Conservation (phyloP, 2,797 vertebrate genomes). For the Dallia pectoralis region DNA sequence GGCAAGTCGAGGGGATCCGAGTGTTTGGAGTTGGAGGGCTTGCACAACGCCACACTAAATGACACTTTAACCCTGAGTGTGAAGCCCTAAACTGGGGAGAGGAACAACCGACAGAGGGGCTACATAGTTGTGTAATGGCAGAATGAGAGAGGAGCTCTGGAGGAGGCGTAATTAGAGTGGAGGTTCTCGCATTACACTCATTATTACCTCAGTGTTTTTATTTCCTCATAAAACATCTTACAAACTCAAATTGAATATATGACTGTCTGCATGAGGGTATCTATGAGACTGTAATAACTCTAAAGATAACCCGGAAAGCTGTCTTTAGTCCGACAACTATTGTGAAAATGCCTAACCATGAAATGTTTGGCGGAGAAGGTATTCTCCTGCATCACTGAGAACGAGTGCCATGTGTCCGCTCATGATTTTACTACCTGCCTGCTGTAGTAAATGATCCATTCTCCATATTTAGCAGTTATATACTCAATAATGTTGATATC, state of each 20-base stretch:
- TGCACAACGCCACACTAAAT: constrained; percentile 33
- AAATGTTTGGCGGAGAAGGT: background rate
- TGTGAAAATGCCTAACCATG: background rate
- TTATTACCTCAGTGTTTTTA: background rate
- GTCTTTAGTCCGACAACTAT: background rate
- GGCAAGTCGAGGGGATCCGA: background rate
- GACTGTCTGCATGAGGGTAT: background rate
- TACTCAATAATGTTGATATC: constrained; percentile 76
- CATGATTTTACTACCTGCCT: constrained; percentile 53
- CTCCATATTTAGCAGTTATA: constrained; percentile 72
- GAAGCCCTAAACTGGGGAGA: constrained; percentile 16
- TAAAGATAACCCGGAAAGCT: background rate
- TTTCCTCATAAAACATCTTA: background rate
- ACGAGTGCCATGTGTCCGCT: constrained; percentile 31
- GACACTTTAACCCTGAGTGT: constrained; percentile 47
- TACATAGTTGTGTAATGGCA: constrained; percentile 22
- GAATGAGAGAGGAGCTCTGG: too few species aligned
- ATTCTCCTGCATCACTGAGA: constrained; percentile 53
- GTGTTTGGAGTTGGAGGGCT: background rate
- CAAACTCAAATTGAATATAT: background rate
- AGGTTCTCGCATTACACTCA: constrained; percentile 36
- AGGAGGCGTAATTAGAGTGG: background rate
- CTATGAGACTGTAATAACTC: background rate
- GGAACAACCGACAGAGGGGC: background rate
- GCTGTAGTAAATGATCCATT: constrained; percentile 69